Evolutionary conservation across 2,797 vertebrate genomes (phyloP), one percentile per base, ranked within the genome.

Genomic region (Falco concolor): DNA sequence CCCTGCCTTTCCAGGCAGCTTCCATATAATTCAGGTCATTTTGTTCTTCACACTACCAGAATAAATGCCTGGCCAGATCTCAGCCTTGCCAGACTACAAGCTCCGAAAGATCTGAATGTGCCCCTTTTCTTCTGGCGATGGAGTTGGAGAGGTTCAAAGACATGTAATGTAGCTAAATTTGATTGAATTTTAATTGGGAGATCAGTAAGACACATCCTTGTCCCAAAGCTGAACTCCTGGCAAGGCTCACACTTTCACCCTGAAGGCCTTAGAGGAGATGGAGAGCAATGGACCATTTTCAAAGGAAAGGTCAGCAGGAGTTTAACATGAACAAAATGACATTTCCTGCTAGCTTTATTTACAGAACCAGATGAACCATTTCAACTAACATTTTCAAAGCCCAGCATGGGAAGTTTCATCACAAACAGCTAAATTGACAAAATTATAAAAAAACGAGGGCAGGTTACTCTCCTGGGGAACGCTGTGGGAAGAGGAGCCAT

Each of bases 261-360:
- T 0, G 10, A 94, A 89, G 80, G 84, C 84, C 56, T 74, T 57
- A 7, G 68, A 88, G 59, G 36, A 84, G 90, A 91, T 19, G 75
- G 63, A 61, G 75, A 90, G 90, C 86, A 83, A 74, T 12, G 90
- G 90, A 94, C 74, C 25, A 1, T 95, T 92, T 93, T 96, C 95
- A 96, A 93, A 94, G 84, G 42, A 89, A 90, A 89, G 93, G 96
- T 96, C 92, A 89, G 45, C 74, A 56, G 84, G 74, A 96, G 93
- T 97, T 96, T 94, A 95, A 84, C 86, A 72, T 77, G 81, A 96
- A 56, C 81, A 67, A 95, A 90, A 90, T 50, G 85, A 94, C 80
- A 84, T 96, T 94, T 93, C 67, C 85, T 92, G 56, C 60, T 50
- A 87, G 80, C 73, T 94, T 91, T 94, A 84, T 95, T 95, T 96